Evolutionary conservation across 2,888 invertebrate genomes (phyloP).

Genomic region (Hyalella azteca): DNA sequence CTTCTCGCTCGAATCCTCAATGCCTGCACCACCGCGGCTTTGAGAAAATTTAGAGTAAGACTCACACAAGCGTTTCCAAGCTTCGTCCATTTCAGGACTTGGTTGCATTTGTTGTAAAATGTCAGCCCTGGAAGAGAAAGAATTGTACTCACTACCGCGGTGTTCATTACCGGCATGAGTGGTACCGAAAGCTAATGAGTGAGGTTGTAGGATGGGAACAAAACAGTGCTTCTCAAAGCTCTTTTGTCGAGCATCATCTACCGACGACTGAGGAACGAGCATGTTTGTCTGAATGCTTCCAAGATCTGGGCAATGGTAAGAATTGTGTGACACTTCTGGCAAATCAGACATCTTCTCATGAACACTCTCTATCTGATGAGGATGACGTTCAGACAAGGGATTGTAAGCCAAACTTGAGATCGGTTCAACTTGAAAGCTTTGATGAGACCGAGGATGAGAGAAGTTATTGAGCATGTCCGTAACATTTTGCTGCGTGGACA

Average conservation of each 20-base stretch:
- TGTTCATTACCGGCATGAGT: background rate
- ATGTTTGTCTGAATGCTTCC: background rate
- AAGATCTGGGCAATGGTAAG: background rate
- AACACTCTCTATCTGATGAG: background rate
- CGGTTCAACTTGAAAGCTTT: background rate
- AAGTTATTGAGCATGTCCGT: background rate
- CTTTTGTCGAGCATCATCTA: background rate
- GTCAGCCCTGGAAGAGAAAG: background rate
- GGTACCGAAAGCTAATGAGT: background rate
- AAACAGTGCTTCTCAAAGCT: background rate
- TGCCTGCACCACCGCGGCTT: background rate
- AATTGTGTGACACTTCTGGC: background rate
- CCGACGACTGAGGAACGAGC: background rate
- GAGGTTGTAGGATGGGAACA: background rate
- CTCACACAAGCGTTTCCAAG: background rate
- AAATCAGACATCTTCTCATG: background rate
- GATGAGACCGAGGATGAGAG: background rate
- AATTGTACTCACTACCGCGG: background rate
- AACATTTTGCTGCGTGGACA: background rate
- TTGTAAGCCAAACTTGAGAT: background rate
- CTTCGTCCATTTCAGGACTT: slow-evolving; percentile 17
- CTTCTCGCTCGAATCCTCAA: slow-evolving; percentile 37
- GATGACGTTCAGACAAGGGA: background rate
- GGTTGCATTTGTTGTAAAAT: background rate
- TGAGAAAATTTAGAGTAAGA: background rate